Percentiles rank a stretch among this genome's conserved stretches.
Conservation (phyloP, 1,140 invertebrate genomes). For the Caerostris darwini region DNA sequence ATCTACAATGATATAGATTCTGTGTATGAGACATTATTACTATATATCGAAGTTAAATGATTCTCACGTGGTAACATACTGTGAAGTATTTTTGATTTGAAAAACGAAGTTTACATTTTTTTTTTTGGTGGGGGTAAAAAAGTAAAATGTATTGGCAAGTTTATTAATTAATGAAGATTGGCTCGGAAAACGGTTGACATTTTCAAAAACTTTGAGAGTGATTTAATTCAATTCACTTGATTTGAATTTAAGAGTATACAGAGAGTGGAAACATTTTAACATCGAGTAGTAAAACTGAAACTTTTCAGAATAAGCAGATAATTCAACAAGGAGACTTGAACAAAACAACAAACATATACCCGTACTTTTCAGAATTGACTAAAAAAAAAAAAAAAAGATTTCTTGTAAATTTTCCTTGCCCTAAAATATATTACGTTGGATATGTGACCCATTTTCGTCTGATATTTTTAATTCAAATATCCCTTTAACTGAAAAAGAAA, state of each 20-base stretch:
- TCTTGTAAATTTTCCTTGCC: neutral
- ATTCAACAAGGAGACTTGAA: neutral
- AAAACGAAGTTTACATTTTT: neutral
- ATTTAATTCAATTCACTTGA: neutral
- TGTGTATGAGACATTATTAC: neutral
- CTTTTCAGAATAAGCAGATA: neutral
- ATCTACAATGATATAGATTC: neutral
- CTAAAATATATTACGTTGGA: too few species aligned
- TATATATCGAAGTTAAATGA: neutral
- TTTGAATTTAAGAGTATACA: neutral
- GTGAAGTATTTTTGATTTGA: slow-evolving; percentile 7
- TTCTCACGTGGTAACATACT: neutral
- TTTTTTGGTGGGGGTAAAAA: neutral
- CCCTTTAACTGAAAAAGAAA: too few species aligned
- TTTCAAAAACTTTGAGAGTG: neutral
- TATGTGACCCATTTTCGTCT: too few species aligned
- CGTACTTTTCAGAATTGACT: neutral
- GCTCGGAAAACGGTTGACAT: slow-evolving; percentile 17
- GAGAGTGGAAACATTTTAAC: slow-evolving; percentile 1
- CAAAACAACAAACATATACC: neutral
- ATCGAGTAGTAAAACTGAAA: neutral
- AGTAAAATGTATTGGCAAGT: neutral
- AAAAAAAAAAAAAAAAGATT: neutral
- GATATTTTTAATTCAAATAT: too few species aligned
- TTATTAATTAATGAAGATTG: slow-evolving; percentile 31